Conservation (phyloP, 2,113 vertebrate species). For the Calyptommatus sinebrachiatus region DNA sequence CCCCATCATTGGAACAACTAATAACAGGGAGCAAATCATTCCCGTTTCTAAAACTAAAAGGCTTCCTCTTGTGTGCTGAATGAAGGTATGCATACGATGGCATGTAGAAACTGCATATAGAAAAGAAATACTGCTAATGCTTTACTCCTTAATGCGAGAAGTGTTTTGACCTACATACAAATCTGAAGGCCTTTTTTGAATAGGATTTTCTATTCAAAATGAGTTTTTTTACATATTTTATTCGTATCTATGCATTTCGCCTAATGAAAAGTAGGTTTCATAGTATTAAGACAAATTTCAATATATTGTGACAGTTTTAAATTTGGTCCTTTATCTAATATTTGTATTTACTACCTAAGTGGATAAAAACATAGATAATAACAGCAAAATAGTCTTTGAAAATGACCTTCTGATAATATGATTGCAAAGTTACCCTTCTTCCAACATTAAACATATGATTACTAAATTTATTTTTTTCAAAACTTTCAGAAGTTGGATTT, state of each 20-base stretch:
- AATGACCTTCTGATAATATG: constrained; percentile 34
- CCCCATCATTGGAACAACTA: not conserved
- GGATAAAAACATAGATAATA: constrained; percentile 42
- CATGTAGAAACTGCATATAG: constrained; percentile 41
- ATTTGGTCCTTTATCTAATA: constrained; percentile 56
- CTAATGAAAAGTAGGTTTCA: constrained; percentile 53
- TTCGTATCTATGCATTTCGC: constrained; percentile 62
- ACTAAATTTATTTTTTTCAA: not conserved
- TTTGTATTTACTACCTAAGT: constrained; percentile 44
- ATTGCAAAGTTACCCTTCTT: constrained; percentile 37
- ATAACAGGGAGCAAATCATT: not conserved
- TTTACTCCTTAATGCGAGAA: constrained; percentile 57
- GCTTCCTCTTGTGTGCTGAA: not conserved
- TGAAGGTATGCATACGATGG: constrained; percentile 46
- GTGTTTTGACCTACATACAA: constrained; percentile 63
- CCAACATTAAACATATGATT: constrained; percentile 17
- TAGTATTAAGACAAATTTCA: constrained; percentile 60
- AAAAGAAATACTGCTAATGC: constrained; percentile 60
- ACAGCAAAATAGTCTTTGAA: constrained; percentile 36
- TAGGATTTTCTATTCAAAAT: constrained; percentile 56
- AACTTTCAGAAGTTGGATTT: not conserved
- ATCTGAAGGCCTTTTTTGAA: constrained; percentile 60
- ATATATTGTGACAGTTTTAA: constrained; percentile 60
- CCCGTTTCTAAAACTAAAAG: not conserved
- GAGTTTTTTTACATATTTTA: constrained; percentile 58